Evolutionary conservation across 2,888 invertebrate species (phyloP), one percentile per base, ranked within the genome.

Genomic region (Cepaea hortensis): DNA sequence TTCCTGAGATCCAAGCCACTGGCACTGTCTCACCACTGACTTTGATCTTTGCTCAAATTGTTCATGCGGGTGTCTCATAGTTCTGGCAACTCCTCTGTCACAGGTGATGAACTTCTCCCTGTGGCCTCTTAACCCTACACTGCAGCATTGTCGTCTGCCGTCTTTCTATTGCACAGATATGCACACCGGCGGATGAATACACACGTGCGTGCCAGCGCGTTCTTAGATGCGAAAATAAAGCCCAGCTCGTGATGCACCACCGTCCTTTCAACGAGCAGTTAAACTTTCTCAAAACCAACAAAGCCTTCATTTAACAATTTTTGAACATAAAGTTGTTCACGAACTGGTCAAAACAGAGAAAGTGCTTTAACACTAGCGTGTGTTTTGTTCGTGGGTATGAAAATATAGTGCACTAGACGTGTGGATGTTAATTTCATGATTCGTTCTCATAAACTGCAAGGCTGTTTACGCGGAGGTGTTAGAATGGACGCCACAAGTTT

Each of bases 21-120:
- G 0, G 55, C 77, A 4, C 35, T 73, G 55, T 68, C 65, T 55
- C 72, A 61, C 72, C 23, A 55, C 50, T 79, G 79, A 50, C 61
- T 68, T 46, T 46, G 65, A 35, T 65, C n/a, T 81, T n/a, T 18
- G 35, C 7, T 35, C 7, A 65, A 46, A 2, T 9, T 18, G 13
- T 65, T 15, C 46, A 81, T 81, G 81, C 77, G 77, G 77, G 77
- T 55, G 55, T 77, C 55, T 55, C 77, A 77, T 55, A 55, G 5
- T 77, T n/a, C 50, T n/a, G 3, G n/a, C 20, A n/a, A 77, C 55
- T 65, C 23, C 9, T 65, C 65, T 62, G 6, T 81, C 65, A 46
- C 81, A 81, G 35, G 81, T 81, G 62, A 65, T 68, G 62, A 46
- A 68, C 68, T 62, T 65, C 62, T 15, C 15, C 68, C n/a, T 48